Evolutionary conservation across 2,888 invertebrate genomes (phyloP), one percentile per base, ranked within the genome.

Genomic region (Napeogenes sylphis): DNA sequence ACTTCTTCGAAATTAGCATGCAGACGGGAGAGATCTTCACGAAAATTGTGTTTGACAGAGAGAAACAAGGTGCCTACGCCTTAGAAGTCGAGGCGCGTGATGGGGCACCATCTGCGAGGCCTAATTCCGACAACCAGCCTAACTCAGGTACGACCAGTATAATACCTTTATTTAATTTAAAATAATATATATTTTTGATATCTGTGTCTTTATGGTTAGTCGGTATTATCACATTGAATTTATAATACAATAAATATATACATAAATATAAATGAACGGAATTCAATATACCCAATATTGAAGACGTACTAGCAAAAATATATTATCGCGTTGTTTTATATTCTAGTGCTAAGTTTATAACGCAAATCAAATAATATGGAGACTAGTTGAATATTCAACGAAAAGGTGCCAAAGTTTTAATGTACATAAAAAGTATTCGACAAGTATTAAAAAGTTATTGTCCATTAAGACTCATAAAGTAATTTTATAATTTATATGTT

Each of bases 31-130:
- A 98, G 87, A 96, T 99, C 81, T 98, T 96, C 91, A 98, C 98
- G 53, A 97, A 97, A 88, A 93, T 96, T 73, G 96, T 97, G 77
- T 99, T 99, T 92, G 99, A 99, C 92, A 94, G 99, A 70, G 99
- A 99, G 90, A 98, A 98, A 92, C 98, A 98, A 84, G 97, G 97
- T 55, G 98, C 98, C 64, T 99, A 99, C 90, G 99, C 99, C 46
- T 91, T 99, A 80, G 98, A 98, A 83, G 98, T 99, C 75, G 97
- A 98, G 84, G 99, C 99, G 0, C 92, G 98, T 64, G 99, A 99
- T 82, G 98, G 98, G 59, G 97, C 97, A 62, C 96, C 97, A n/a
- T 99, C 99, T 13, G 98, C 97, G 61, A 92, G 98, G 70, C 98
- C 98, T 54, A 98, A 98, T 84, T 96, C 96, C 81, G 95, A 96